Conservation (phyloP, 1,140 invertebrate species). For the Nomia melanderi region DNA sequence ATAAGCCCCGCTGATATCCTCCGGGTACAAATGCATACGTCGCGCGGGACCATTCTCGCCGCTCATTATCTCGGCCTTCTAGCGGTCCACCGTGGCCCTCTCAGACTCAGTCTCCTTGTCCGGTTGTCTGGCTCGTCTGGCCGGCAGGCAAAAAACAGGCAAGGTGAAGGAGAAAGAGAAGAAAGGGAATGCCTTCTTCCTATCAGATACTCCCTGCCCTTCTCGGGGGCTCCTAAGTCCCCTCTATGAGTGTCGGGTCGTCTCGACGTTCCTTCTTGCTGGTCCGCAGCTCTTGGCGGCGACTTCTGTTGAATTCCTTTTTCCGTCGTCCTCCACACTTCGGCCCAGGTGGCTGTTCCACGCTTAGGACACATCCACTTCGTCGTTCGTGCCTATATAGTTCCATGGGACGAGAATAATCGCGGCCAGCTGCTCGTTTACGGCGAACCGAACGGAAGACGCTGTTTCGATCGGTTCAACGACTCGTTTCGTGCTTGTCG, state of each 20-base stretch:
- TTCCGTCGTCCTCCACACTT: constrained; percentile 9
- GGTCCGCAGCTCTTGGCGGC: constrained; percentile 21
- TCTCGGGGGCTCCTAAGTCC: constrained; percentile 43
- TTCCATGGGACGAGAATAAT: constrained; percentile 14
- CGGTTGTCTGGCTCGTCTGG: constrained; percentile 52
- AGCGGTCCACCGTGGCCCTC: constrained; percentile 15
- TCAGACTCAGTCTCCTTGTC: constrained; percentile 60
- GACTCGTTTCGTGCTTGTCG: no score
- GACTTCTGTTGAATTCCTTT: constrained; percentile 55
- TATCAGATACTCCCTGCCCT: constrained; percentile 51
- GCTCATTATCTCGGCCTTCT: constrained; percentile 63
- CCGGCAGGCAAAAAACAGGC: constrained; percentile 38
- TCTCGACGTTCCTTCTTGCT: constrained; percentile 39
- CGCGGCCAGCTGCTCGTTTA: not conserved
- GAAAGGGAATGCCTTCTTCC: constrained; percentile 16
- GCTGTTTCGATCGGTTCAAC: not conserved
- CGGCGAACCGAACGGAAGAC: not conserved
- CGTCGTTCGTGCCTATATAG: not conserved
- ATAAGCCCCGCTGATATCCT: constrained; percentile 23
- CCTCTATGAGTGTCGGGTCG: constrained; percentile 48
- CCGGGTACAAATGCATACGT: constrained; percentile 53
- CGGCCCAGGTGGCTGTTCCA: constrained; percentile 25
- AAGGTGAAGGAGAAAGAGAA: not conserved
- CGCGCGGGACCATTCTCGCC: constrained; percentile 29
- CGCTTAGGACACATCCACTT: constrained; percentile 13